Evolutionary conservation across 2,888 invertebrate species (phyloP).

Genomic region (Nasonia oneida): DNA sequence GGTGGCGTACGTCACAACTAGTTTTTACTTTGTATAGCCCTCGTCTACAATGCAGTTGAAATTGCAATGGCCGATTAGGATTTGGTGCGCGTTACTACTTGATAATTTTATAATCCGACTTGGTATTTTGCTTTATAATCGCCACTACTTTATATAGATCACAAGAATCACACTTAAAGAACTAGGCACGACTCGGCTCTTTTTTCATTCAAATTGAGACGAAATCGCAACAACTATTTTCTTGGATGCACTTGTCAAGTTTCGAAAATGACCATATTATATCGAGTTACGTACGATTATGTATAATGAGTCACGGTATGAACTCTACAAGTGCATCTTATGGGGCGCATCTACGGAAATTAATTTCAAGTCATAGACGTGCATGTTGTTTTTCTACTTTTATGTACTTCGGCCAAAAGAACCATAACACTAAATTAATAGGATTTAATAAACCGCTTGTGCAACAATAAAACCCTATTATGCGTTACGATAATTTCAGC

Average conservation of each 20-base stretch:
- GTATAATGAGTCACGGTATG: not conserved
- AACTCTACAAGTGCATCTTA: not conserved
- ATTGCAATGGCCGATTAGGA: slow-evolving; percentile 8
- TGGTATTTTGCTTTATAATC: slow-evolving; percentile 1
- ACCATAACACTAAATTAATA: not conserved
- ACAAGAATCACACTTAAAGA: slow-evolving; percentile 32
- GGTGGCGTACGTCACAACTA: slow-evolving; percentile 26
- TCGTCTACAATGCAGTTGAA: not conserved
- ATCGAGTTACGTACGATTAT: not conserved
- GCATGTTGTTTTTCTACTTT: not conserved
- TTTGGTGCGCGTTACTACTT: slow-evolving; percentile 32
- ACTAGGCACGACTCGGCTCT: slow-evolving; percentile 48
- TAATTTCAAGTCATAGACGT: not conserved
- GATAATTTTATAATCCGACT: slow-evolving; percentile 8
- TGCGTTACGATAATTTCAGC: not conserved
- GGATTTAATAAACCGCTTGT: not conserved
- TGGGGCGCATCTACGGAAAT: not conserved
- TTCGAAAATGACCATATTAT: not conserved
- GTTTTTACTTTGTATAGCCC: not conserved
- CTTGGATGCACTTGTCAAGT: slow-evolving; percentile 14
- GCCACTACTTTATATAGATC: slow-evolving; percentile 1
- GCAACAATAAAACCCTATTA: not conserved
- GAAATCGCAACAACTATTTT: slow-evolving; percentile 12
- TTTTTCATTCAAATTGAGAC: slow-evolving; percentile 11
- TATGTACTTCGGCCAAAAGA: not conserved